phyloP scores from a whole-genome alignment of 2,888 invertebrate genomes.

The Drosophila antonietae region DNA sequence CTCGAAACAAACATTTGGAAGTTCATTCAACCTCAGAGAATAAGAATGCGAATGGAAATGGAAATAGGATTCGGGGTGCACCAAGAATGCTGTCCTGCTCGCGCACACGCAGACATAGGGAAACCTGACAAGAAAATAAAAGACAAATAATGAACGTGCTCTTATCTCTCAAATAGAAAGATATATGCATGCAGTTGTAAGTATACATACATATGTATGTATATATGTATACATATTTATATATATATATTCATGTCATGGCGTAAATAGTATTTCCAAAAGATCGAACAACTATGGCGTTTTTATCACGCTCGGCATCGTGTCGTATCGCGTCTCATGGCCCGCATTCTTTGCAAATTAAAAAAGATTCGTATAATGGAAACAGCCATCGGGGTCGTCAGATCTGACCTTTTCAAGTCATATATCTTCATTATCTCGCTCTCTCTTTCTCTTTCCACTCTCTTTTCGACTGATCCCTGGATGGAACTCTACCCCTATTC shows the following conservation, averaged over 20 bases:
- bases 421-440: constrained; percentile 5
- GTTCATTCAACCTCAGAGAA: constrained; percentile 70
- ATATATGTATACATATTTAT: constrained; percentile 9
- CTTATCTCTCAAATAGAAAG: constrained; percentile 48
- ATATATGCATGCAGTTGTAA: constrained; percentile 21
- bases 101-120: constrained; percentile 18
- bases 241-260: constrained; percentile 41
- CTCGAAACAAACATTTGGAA: constrained; percentile 24
- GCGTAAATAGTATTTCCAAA: constrained; percentile 71
- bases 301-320: constrained; percentile 54
- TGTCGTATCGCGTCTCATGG: constrained; percentile 27
- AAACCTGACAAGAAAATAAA: constrained; percentile 23
- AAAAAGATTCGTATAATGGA: constrained; percentile 23
- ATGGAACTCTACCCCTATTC: constrained; percentile 15
- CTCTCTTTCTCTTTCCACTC: not conserved
- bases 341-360: constrained; percentile 49
- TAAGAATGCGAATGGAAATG: constrained; percentile 24
- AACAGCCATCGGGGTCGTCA: constrained; percentile 26
- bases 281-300: constrained; percentile 27
- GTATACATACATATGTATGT: constrained; percentile 3
- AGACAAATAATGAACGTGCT: constrained; percentile 31
- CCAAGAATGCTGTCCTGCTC: constrained; percentile 20
- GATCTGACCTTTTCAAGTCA: constrained; percentile 42
- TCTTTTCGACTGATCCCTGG: constrained; percentile 22
- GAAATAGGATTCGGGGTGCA: constrained; percentile 34